These are phyloP conservation scores for Plectus sambesii DNA, from an alignment of 1,140 invertebrate genomes.

Conservation along the genomic window DNA sequence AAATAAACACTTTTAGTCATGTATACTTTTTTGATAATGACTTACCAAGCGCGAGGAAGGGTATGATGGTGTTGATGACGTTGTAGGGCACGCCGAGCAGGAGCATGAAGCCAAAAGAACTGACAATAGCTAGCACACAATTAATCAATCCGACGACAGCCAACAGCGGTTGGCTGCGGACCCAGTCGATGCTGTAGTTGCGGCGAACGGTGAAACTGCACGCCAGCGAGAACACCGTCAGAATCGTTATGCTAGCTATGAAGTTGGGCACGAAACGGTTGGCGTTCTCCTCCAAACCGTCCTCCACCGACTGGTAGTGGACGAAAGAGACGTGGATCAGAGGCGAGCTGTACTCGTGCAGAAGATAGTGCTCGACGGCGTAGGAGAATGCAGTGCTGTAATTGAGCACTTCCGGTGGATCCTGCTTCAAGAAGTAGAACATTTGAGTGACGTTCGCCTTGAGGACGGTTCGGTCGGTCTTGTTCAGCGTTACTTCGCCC, in stretches of 20 bases:
- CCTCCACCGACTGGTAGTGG: conserved; percentile 43
- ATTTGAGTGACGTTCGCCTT: conserved; percentile 40
- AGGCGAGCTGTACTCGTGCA: conserved; percentile 36
- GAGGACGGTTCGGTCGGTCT: conserved; percentile 34
- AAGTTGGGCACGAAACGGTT: conserved; percentile 43
- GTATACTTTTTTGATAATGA: neutral
- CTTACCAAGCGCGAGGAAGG: conserved; percentile 41
- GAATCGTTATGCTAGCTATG: conserved; percentile 35
- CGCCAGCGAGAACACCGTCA: conserved; percentile 32
- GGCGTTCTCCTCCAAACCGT: conserved; percentile 45
- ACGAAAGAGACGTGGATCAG: conserved; percentile 41
- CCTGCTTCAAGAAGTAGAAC: conserved; percentile 44
- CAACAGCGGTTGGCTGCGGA: conserved; percentile 40
- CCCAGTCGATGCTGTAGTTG: conserved; percentile 32
- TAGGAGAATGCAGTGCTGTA: conserved; percentile 45
- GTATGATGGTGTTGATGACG: conserved; percentile 45
- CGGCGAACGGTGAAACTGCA: conserved; percentile 18
- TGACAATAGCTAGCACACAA: conserved; percentile 37
- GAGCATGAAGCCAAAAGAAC: conserved; percentile 43
- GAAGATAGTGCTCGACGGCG: conserved; percentile 37
- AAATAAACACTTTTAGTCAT: neutral
- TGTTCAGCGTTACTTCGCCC: conserved; percentile 37
- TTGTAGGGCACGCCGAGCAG: conserved; percentile 42
- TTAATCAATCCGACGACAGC: conserved; percentile 39
- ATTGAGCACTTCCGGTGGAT: conserved; percentile 29